phyloP scores from a whole-genome alignment of 35 echinoderm and acorn worm genomes.

The Patiria miniata region DNA sequence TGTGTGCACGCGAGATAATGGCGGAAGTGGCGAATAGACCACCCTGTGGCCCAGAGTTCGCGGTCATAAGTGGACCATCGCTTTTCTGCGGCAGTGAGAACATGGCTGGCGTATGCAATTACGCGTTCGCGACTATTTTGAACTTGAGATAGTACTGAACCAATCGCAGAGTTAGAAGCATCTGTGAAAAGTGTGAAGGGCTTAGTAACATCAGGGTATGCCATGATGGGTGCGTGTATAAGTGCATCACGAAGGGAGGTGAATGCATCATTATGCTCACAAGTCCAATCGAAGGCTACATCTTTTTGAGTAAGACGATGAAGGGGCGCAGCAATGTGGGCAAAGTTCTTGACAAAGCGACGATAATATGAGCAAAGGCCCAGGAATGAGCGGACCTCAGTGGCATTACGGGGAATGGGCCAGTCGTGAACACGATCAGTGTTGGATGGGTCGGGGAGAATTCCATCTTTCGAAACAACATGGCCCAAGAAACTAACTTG shows the following conservation, averaged over 20 bases:
- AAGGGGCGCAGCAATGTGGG: constrained; percentile 44
- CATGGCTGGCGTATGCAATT: constrained; percentile 70
- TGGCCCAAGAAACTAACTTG: constrained; percentile 65
- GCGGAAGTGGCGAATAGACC: constrained; percentile 67
- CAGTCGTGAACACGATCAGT: constrained; percentile 38
- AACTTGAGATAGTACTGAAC: constrained; percentile 62
- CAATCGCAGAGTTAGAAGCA: constrained; percentile 57
- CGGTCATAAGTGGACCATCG: constrained; percentile 53
- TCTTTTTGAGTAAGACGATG: constrained; percentile 47
- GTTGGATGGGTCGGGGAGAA: constrained; percentile 56
- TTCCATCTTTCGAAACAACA: constrained; percentile 51
- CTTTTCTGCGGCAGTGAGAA: constrained; percentile 24
- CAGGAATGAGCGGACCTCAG: constrained; percentile 41
- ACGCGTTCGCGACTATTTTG: constrained; percentile 81
- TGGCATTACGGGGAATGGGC: constrained; percentile 49
- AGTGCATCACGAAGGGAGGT: constrained; percentile 39
- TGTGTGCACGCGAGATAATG: constrained; percentile 62
- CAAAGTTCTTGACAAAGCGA: constrained; percentile 62
- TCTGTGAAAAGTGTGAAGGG: constrained; percentile 53
- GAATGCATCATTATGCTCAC: constrained; percentile 4
- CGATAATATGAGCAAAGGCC: constrained; percentile 61
- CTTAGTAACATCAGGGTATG: constrained; percentile 54
- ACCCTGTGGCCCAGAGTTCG: constrained; percentile 70
- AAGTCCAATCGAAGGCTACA: constrained; percentile 34
- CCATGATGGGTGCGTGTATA: constrained; percentile 57